These are phyloP conservation scores for Rugalucina vietnamica DNA, from an alignment of 2,888 invertebrate species.

Conservation along the genomic window DNA sequence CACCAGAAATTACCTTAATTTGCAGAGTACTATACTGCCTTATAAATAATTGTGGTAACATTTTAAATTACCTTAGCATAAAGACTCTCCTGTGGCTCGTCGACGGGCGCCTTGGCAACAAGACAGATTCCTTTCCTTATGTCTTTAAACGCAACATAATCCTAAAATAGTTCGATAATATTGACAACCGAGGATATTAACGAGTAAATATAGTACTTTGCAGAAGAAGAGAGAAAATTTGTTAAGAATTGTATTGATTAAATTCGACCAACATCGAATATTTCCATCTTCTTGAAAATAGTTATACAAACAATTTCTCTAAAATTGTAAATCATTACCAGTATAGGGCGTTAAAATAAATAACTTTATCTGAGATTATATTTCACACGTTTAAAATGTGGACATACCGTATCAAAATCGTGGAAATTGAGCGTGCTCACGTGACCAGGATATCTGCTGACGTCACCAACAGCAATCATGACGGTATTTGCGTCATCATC, in stretches of 20 bases:
- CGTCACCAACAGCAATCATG: background rate
- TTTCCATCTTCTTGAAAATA: too few species aligned
- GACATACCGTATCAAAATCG: slow-evolving; percentile 7
- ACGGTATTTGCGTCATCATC: slow-evolving; percentile 3
- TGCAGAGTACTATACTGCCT: too few species aligned
- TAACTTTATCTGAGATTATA: too few species aligned
- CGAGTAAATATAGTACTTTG: background rate
- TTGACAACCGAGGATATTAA: background rate
- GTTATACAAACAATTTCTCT: too few species aligned
- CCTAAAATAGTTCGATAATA: background rate
- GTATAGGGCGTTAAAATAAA: too few species aligned
- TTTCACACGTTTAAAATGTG: too few species aligned
- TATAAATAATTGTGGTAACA: too few species aligned
- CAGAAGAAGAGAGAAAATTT: too few species aligned
- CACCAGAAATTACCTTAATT: too few species aligned
- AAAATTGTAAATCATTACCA: too few species aligned
- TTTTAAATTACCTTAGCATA: background rate
- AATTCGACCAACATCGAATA: too few species aligned
- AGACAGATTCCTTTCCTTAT: background rate
- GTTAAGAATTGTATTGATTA: too few species aligned
- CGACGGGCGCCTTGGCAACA: background rate
- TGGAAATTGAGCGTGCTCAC: background rate
- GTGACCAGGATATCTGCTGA: slow-evolving; percentile 6
- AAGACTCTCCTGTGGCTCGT: background rate
- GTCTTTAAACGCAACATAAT: background rate